Base-by-base conservation (phyloP, 2,888 invertebrate genomes). In the Scaptomyza caliginosa region DNA sequence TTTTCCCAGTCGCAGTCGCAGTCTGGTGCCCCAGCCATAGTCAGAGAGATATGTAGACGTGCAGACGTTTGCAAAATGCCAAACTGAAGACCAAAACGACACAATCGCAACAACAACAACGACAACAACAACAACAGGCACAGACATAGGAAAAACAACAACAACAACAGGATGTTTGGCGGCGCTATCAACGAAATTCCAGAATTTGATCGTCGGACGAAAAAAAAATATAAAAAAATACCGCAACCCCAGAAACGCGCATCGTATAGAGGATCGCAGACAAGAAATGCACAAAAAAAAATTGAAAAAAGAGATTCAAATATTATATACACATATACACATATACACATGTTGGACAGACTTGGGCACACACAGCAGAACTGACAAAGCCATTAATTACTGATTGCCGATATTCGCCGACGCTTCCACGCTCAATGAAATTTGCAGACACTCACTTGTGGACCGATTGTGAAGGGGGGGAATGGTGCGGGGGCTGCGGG, bases 111-210 rank as follows among this genome's bases (percentile, higher is more conserved):
- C 65, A 69, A 54, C 51, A 63, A 54, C 46, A 58, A 51, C 28
- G 67, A 28, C 28, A 48, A 39, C 48, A 75, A 49, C 38, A 65
- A 59, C 50, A 71, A 59, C 59, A 64, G 48, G 24, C 55, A 52
- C 46, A 57, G 50, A 56, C 60, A 60, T 48, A 49, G 42, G 50
- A 28, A 10, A 30, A 54, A 49, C 40, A 65, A 52, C 65, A 72
- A 63, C 54, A 70, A 77, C 67, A 77, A 80, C 86, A 83, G 82
- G 83, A 83, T 86, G 81, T 80, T 76, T 83, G 86, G 82, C 85
- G 80, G 83, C 83, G 83, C 86, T 86, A 82, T 80, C 84, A 83
- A 80, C 83, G 63, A 80, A 86, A 79, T 83, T 86, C 86, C 84
- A 83, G 67, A 73, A 83, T 80, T 83, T 86, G 82, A 82, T 82